Evolutionary conservation across 1,140 invertebrate species (phyloP), one percentile per base, ranked within the genome.

Genomic region (Euura saliciscinereae): DNA sequence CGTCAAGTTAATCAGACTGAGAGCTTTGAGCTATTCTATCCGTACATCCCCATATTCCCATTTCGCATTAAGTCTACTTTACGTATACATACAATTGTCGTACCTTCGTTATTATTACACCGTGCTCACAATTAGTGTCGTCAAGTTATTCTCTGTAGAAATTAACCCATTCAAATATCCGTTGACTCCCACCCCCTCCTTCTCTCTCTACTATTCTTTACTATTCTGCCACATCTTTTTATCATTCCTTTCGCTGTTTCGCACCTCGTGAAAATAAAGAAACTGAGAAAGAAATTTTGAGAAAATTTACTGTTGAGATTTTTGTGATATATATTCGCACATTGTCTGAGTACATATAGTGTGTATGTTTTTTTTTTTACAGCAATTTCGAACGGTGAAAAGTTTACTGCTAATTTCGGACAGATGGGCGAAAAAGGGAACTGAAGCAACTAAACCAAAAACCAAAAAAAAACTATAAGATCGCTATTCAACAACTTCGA

Each of bases 391-490:
- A 85, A 85, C 83, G 83, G 85, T 84, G 83, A 84, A 84, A 84
- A 83, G 78, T 84, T 85, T 85, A 85, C 84, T 85, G 84, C 84
- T 84, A 84, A 85, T 85, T 85, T 83, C 83, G 80, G 79, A 78
- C 8, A 28, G 28, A 67, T 67, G 65, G 28, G 71, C 5, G 45
- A 71, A 69, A 44, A 70, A 64, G 43, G 68, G 11, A 66, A 8
- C 45, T 45, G 43, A 28, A 28, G 28, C 0, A 28, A 28, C 28
- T 28, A 28, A 28, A 28, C 28, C 28, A 28, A 28, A 28, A 28
- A 28, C 28, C 0, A 28, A 28, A 28, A 0, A 28, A 28, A 28
- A 59, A 46, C 51, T 59, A 11, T 59, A 59, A 8, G 51, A 59
- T 59, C 51, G 28, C 28, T 28, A 8, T 59, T 8, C 51, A 59